Evolutionary conservation across 2,797 vertebrate genomes (phyloP).

Genomic region (Natrix natrix): DNA sequence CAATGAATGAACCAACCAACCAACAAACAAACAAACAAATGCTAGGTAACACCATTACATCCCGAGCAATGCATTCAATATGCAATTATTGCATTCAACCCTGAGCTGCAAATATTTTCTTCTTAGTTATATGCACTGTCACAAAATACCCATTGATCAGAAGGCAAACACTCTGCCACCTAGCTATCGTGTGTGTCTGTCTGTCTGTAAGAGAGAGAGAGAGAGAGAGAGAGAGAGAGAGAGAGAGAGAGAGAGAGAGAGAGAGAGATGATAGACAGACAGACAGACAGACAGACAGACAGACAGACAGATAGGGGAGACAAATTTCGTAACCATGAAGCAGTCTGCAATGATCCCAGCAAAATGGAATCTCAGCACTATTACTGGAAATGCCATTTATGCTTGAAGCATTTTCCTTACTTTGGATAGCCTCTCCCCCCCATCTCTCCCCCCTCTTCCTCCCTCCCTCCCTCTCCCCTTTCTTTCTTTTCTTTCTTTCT

Average conservation of each 20-base stretch:
- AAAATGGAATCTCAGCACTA: not conserved
- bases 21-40: no score
- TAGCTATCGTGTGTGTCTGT: not conserved
- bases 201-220: no score
- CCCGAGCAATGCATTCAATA: no score
- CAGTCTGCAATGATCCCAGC: not conserved
- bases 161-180: not conserved
- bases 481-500: fast-evolving
- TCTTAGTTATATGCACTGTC: not conserved
- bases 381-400: not conserved
- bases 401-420: not conserved
- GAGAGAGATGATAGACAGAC: no score
- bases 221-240: no score
- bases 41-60: no score
- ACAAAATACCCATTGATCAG: not conserved
- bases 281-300: no score
- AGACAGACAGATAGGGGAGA: no score
- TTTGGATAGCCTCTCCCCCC: not conserved
- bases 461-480: fast-evolving
- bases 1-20: no score
- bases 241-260: no score
- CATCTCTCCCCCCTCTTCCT: fast-evolving
- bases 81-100: no score
- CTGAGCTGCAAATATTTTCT: no score
- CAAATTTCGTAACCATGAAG: not conserved